Conservation (phyloP, 2,888 invertebrate species). For the Pegoplata infirma region DNA sequence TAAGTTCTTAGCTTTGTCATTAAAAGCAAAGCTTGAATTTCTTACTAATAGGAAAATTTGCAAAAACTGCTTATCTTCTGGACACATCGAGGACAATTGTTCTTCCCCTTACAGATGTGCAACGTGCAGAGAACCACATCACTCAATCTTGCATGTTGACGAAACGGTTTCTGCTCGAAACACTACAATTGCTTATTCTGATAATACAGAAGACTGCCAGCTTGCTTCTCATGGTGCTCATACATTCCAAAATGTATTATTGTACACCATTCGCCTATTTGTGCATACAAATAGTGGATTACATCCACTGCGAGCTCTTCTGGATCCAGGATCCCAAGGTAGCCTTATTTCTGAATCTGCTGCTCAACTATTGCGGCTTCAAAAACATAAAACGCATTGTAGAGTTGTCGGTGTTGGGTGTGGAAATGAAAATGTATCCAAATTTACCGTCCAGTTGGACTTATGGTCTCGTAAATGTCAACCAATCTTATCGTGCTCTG, state of each 20-base stretch:
- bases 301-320: constrained; percentile 26
- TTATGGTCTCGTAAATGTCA: not conserved
- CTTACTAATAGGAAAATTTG: too few species aligned
- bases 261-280: not conserved
- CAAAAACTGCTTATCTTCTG: not conserved
- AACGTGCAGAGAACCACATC: constrained; percentile 8
- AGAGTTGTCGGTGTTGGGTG: constrained; percentile 16
- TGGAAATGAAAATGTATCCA: not conserved
- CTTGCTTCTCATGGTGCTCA: not conserved
- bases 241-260: not conserved
- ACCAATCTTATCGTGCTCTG: too few species aligned
- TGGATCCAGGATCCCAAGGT: constrained; percentile 43
- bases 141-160: constrained; percentile 7
- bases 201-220: too few species aligned
- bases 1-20: constrained; percentile 3
- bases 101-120: not conserved
- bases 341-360: constrained; percentile 38
- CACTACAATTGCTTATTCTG: too few species aligned
- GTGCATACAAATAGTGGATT: not conserved
- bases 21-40: too few species aligned
- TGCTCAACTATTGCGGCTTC: constrained; percentile 16
- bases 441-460: constrained; percentile 3
- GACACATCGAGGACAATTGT: constrained; percentile 9
- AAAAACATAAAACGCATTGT: constrained; percentile 13
- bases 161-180: not conserved